These are phyloP conservation scores for Mycteria americana DNA, from an alignment of 2,797 vertebrate genomes.

Conservation along the genomic window DNA sequence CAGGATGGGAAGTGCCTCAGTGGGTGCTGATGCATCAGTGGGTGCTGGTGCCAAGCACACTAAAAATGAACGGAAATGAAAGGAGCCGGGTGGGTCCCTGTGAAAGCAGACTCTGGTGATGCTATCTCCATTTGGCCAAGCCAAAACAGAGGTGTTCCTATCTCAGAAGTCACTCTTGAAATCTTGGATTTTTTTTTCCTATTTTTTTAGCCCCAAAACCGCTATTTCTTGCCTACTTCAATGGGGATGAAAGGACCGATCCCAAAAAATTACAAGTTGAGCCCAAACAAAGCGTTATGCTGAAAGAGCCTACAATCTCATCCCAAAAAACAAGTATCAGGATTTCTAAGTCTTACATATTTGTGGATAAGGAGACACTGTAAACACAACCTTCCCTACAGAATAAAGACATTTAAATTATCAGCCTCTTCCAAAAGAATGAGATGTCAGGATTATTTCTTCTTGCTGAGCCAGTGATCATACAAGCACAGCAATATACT, in stretches of 20 bases:
- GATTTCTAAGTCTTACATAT: neutral
- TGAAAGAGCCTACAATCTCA: neutral
- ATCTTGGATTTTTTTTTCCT: neutral
- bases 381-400: neutral
- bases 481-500: neutral
- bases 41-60: neutral
- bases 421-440: neutral
- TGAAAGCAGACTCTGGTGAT: neutral
- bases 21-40: neutral
- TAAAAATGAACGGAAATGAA: neutral
- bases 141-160: neutral
- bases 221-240: neutral
- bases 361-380: neutral
- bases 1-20: neutral
- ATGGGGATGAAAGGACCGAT: neutral
- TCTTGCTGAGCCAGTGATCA: neutral
- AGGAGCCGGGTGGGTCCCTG: fast-evolving
- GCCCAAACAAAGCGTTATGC: neutral
- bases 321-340: neutral
- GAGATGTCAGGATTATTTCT: neutral
- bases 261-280: neutral
- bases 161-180: neutral
- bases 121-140: neutral
- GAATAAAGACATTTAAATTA: neutral
- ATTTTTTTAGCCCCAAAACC: neutral